Base-by-base conservation (phyloP, 2,113 vertebrate species). In the Bos indicus region DNA sequence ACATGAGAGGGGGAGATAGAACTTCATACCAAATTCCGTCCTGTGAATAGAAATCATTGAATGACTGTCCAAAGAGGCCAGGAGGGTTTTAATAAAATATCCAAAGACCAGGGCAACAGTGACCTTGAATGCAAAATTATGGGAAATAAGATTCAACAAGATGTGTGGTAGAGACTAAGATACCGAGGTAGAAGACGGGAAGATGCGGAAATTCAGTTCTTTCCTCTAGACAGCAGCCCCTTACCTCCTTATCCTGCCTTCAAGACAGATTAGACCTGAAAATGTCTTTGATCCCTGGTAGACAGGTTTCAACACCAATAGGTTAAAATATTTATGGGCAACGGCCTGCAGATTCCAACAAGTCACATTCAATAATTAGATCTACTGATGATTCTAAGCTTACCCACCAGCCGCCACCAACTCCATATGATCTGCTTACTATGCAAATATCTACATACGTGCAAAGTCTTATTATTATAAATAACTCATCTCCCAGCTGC, bases 381-480 rank as follows among this genome's bases (percentile, higher is more conserved):
- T 74, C 85, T 21, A 57, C 28, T 28, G 19, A 81, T 23, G 67
- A 96, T 28, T 80, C 59, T 78, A 97, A 91, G 90, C 67, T 83
- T 94, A 95, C 64, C 74, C 51, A 82, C 43, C 91, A 96, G 94
- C 82, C 5, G 4, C 85, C 56, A 9, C 43, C 57, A 88, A 71
- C 36, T 64, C 96, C 98, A 98, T 97, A 98, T 87, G 96, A 98
- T 98, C 91, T 98, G 97, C 98, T 98, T 98, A 98, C 98, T 98
- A 97, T 98, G 98, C 98, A 98, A 98, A 98, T 98, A 62, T 33
- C 92, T 83, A 88, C 94, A 94, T 96, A 94, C 10, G 2, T 91
- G 82, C 94, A 74, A 96, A 98, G 90, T 46, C 52, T 81, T 90
- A 59, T 89, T 95, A 88, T 96, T 96, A 97, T 91, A 99, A 98